Conservation (phyloP, 2,113 vertebrate genomes). For the Rhabdomys dilectus region DNA sequence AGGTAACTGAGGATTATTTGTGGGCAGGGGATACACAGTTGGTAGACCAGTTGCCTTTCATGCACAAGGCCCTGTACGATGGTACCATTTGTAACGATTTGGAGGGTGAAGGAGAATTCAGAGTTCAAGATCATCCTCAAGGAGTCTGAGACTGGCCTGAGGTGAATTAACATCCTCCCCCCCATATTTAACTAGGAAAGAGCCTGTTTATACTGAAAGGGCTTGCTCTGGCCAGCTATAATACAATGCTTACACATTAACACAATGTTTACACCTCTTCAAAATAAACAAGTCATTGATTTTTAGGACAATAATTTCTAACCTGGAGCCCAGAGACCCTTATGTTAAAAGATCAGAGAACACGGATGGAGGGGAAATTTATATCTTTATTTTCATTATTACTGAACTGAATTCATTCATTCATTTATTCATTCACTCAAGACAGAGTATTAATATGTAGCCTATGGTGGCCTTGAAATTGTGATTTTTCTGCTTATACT, state of each 20-base stretch:
- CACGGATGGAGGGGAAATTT: neutral
- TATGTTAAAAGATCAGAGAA: slow-evolving; percentile 11
- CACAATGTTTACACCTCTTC: neutral
- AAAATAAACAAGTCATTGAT: neutral
- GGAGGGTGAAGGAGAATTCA: neutral
- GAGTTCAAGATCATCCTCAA: neutral
- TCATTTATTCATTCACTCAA: neutral
- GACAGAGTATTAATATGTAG: neutral
- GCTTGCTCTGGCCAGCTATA: neutral
- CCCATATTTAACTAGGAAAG: neutral
- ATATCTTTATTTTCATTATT: neutral
- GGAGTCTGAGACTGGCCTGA: neutral
- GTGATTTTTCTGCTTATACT: neutral
- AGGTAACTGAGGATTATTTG: neutral
- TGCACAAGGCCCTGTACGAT: neutral
- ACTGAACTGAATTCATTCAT: neutral
- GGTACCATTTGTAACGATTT: neutral
- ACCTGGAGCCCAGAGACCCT: neutral
- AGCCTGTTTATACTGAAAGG: neutral
- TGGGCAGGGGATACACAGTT: too few relatives aligned
- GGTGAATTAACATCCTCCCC: too few relatives aligned
- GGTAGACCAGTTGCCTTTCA: neutral
- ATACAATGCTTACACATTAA: too few relatives aligned
- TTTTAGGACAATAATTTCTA: slow-evolving; percentile 15
- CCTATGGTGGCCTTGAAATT: neutral